A percentile compares a stretch with the other conserved stretches of the same genome.
Evolutionary conservation across 1,140 invertebrate species (phyloP).

Genomic region (Oppia nitens): DNA sequence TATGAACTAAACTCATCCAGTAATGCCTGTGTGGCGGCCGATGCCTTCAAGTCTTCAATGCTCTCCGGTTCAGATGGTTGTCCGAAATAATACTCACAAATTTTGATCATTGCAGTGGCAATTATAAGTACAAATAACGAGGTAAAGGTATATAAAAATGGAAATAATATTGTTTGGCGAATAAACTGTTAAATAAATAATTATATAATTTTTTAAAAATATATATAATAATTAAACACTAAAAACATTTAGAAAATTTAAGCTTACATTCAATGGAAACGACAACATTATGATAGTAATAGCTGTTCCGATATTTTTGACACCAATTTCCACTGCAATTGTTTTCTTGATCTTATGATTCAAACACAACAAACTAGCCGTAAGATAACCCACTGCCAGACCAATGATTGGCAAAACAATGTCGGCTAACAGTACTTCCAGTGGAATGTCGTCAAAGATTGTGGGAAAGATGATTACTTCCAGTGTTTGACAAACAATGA

Average conservation of each 20-base stretch:
- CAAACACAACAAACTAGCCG: constrained; percentile 25
- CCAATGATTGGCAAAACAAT: constrained; percentile 28
- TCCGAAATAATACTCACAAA: no score
- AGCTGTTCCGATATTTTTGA: constrained; percentile 30
- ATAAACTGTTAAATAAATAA: neutral
- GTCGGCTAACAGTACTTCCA: constrained; percentile 25
- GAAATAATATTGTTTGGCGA: no score
- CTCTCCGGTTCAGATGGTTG: no score
- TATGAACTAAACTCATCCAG: no score
- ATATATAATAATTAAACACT: neutral
- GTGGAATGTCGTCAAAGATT: constrained; percentile 27
- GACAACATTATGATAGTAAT: constrained; percentile 24
- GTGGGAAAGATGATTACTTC: constrained; percentile 24
- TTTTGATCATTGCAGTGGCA: no score
- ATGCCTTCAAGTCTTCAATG: no score
- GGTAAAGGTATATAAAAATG: no score
- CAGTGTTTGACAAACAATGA: constrained; percentile 23
- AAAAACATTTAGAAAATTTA: neutral
- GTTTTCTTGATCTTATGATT: constrained; percentile 24
- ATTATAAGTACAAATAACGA: no score
- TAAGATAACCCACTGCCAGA: constrained; percentile 27
- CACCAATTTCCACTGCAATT: constrained; percentile 31
- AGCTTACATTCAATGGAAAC: constrained; percentile 21
- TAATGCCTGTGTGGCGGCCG: no score
- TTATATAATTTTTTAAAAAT: neutral